Percentiles rank a stretch among this genome's conserved stretches.
Evolutionary conservation across 1,140 invertebrate species (phyloP).

Genomic region (Harpegnathos saltator): DNA sequence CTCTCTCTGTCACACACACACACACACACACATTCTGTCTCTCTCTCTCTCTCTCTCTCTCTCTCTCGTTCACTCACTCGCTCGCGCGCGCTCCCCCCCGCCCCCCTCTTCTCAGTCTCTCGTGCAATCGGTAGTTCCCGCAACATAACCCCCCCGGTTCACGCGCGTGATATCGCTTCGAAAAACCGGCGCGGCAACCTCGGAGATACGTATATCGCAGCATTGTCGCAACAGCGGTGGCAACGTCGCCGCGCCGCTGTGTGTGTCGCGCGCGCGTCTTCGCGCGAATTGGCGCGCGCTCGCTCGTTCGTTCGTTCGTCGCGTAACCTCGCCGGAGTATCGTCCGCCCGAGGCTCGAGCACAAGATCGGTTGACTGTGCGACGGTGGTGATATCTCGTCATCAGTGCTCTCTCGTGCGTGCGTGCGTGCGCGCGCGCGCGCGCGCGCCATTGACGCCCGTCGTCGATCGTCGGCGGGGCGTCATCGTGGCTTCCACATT

Average conservation of each 20-base stretch:
- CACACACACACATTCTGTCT: no score
- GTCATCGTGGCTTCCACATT: conserved; percentile 38
- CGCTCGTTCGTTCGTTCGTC: conserved; percentile 2
- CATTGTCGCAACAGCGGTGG: conserved; percentile 52
- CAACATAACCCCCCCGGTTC: not conserved
- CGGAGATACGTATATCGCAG: conserved; percentile 9
- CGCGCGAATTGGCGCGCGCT: no score
- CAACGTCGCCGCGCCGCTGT: conserved; percentile 41
- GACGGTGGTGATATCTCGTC: conserved; percentile 32
- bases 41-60: no score
- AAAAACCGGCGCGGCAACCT: conserved; percentile 41
- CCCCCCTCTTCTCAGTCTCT: no score
- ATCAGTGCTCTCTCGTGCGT: no score
- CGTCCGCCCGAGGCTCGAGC: not conserved
- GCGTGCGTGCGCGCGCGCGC: no score
- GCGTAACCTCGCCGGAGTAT: not conserved
- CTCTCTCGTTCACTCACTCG: no score
- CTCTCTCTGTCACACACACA: no score
- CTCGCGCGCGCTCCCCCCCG: no score
- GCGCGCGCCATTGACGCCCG: conserved; percentile 37
- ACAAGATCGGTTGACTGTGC: conserved; percentile 31
- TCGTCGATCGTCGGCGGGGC: conserved; percentile 48
- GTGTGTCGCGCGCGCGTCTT: conserved; percentile 26
- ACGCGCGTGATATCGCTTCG: conserved; percentile 28
- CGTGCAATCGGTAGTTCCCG: not conserved